A percentile compares a stretch with the other conserved stretches of the same genome.
phyloP scores from a whole-genome alignment of 2,888 invertebrate genomes.

The Sarcophaga carnaria region DNA sequence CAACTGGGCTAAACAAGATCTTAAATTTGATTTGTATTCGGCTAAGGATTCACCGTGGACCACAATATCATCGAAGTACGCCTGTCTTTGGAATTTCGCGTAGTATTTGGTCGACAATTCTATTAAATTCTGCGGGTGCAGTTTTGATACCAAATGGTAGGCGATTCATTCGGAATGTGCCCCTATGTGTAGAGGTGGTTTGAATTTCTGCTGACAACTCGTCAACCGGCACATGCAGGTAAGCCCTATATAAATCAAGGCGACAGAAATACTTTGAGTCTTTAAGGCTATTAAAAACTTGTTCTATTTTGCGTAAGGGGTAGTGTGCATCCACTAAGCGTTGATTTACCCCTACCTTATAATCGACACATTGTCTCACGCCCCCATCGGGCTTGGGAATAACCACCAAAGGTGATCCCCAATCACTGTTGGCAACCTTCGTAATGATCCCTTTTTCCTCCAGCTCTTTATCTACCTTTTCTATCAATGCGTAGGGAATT shows the following conservation, averaged over 20 bases:
- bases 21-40: constrained; percentile 58
- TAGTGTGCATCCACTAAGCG: constrained; percentile 25
- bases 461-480: too few relatives aligned
- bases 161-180: too few relatives aligned
- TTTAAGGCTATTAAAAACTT: constrained; percentile 49
- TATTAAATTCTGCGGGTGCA: constrained; percentile 3
- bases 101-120: constrained; percentile 59
- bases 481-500: too few relatives aligned
- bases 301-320: constrained; percentile 26
- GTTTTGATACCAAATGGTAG: too few relatives aligned
- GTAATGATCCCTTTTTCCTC: too few relatives aligned
- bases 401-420: too few relatives aligned
- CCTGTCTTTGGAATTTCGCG: constrained; percentile 54
- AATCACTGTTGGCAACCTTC: too few relatives aligned
- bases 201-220: constrained; percentile 20
- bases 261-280: constrained; percentile 55
- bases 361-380: too few relatives aligned
- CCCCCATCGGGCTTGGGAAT: too few relatives aligned
- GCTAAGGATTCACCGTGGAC: constrained; percentile 45
- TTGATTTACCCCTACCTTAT: background rate
- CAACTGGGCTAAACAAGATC: constrained; percentile 41
- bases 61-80: constrained; percentile 68
- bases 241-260: constrained; percentile 53
- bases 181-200: constrained; percentile 31
- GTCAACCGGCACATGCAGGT: constrained; percentile 26